Conservation (phyloP, 2,113 vertebrate species). For the Anoplopoma fimbria region DNA sequence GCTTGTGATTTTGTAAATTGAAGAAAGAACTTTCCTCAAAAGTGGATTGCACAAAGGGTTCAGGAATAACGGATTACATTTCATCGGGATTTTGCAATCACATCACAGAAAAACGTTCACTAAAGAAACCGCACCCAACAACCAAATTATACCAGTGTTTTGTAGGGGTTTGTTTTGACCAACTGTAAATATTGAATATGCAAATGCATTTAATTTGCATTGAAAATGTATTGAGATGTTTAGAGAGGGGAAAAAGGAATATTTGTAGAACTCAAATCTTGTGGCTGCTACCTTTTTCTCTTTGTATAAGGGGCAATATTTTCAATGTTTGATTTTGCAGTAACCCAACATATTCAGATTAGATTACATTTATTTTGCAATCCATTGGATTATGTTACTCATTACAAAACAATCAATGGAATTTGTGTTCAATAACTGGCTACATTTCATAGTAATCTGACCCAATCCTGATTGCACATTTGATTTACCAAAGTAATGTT, state of each 20-base stretch:
- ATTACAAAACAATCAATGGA: not conserved
- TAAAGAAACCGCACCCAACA: not conserved
- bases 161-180: not conserved
- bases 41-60: slow-evolving; percentile 22
- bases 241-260: not conserved
- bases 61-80: not conserved
- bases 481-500: not conserved
- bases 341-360: not conserved
- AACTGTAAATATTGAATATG: not conserved
- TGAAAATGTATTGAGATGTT: not conserved
- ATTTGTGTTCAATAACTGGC: not conserved
- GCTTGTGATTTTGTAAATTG: not conserved
- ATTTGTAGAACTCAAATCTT: not conserved
- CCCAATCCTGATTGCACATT: not conserved
- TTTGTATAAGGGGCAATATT: no score
- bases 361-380: not conserved
- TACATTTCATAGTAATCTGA: not conserved
- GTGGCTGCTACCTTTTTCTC: not conserved
- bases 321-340: not conserved
- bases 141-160: not conserved
- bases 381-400: not conserved
- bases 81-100: not conserved
- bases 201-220: not conserved
- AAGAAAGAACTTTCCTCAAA: not conserved
- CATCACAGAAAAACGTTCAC: not conserved